Evolutionary conservation across 2,797 vertebrate genomes (phyloP).

Genomic region (Tamandua tetradactyla): DNA sequence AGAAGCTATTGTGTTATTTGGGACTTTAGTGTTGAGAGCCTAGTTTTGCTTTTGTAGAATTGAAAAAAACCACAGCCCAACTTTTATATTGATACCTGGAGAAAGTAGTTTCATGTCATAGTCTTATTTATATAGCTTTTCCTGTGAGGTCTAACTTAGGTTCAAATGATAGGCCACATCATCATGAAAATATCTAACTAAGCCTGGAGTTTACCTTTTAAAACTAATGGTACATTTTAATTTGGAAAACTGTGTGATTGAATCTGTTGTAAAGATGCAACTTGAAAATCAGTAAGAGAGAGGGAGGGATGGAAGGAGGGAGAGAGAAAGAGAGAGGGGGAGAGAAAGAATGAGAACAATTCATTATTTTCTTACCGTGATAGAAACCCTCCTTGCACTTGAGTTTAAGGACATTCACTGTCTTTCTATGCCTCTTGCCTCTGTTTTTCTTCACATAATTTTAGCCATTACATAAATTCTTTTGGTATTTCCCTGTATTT

Average conservation of each 20-base stretch:
- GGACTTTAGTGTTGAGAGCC: background rate
- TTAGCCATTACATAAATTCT: background rate
- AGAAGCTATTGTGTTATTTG: background rate
- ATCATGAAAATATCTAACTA: background rate
- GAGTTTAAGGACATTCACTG: background rate
- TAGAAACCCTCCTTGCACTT: background rate
- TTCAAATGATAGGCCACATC: accelerated
- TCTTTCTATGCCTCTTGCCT: background rate
- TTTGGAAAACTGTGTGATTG: background rate
- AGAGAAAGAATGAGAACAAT: too few relatives aligned
- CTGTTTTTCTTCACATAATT: background rate
- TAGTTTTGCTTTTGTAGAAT: background rate
- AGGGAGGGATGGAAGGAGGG: too few relatives aligned
- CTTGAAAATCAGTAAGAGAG: too few relatives aligned
- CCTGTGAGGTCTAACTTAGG: background rate
- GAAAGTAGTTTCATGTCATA: background rate
- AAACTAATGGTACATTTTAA: background rate
- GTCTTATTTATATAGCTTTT: background rate
- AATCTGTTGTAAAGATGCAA: background rate
- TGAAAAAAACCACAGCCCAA: background rate
- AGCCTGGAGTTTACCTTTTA: background rate
- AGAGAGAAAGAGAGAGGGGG: too few relatives aligned
- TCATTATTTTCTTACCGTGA: accelerated
- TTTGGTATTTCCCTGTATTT: background rate
- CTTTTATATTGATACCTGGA: background rate